Base-by-base conservation (phyloP, 2,888 invertebrate genomes). In the Troides aeacus region DNA sequence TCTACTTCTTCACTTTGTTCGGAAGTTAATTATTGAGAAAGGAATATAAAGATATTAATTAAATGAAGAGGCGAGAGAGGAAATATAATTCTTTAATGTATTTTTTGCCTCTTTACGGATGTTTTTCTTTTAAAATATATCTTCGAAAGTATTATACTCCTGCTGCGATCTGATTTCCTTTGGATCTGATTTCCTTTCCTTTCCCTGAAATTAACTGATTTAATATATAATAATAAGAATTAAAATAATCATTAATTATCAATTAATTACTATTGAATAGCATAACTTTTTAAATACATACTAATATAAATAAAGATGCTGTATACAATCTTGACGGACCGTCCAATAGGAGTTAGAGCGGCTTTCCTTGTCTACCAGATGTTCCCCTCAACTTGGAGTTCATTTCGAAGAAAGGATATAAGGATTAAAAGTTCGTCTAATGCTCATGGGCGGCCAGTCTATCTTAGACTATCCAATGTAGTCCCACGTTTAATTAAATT, bases 371-470 rank as follows among this genome's bases (percentile, higher is more conserved):
- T 76, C 78, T 78, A 78, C 76, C 80, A 81, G 81, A 85, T 84
- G 83, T 80, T 77, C 78, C 39, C 7, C 39, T 78, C 78, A 84
- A 82, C 86, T 86, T 83, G 86, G 88, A 90, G 88, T 88, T 88
- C 83, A 89, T 89, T 91, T 90, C 86, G 89, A 86, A 84, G 80
- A 79, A 84, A 85, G 88, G 86, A 86, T 87, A 87, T 88, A 85
- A 84, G 79, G 89, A 89, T 91, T 90, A 88, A 88, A 90, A 90
- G 87, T 90, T 90, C 77, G 79, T 72, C 81, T 74, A 76, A 85
- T 84, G 80, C 83, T 77, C 76, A 75, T 77, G 81, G 83, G 79
- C 81, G 79, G 80, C 77, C 75, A 80, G 77, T 79, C 78, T 80
- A 76, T 66, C 59, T 63, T 50, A 15, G 24, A 65, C 59, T 39